Base-by-base conservation (phyloP, 2,113 vertebrate genomes). In the Phocoena phocoena region DNA sequence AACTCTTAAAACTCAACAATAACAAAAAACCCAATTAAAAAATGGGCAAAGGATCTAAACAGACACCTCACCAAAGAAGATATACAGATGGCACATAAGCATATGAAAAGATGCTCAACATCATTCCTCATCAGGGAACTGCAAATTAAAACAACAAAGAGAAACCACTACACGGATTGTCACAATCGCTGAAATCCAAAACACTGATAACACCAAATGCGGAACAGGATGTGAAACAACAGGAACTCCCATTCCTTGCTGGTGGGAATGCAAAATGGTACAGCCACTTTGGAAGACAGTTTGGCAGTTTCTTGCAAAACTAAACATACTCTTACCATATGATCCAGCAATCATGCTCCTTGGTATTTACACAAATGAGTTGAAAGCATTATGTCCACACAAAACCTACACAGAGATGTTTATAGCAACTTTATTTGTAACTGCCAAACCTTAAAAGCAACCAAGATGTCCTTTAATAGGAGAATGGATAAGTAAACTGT, bases 111-210 rank as follows among this genome's bases (percentile, higher is more conserved):
- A 96, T 38, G 26, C 38, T 93, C 62, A 83, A 91, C n/a, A 67
- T 50, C 76, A 53, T 62, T 77, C 76, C 25, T 62, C 90, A 90
- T 55, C 74, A 62, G 47, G 88, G 38, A 90, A 82, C 8, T 87
- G 63, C 28, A 96, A 86, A 97, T 47, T 95, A 93, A 96, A 92
- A 74, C 85, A 84, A 88, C 81, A 97, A 84, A 17, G 81, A 92
- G 44, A 97, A 90, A 88, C 77, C 20, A 96, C 50, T 67, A 83
- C 23, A 65, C 71, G 81, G 81, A 12, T 53, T 81, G 73, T 38
- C 13, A 77, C 62, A 70, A 67, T 23, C 21, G 58, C 88, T 92
- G 63, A 95, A 89, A 86, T 86, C 23, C 62, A 92, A 71, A 71
- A 90, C 28, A 83, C 8, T 83, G 89, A 70, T 50, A 87, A 96